Base-by-base conservation (phyloP, 2,797 vertebrate genomes). In the Triplophysa yarkandensis region DNA sequence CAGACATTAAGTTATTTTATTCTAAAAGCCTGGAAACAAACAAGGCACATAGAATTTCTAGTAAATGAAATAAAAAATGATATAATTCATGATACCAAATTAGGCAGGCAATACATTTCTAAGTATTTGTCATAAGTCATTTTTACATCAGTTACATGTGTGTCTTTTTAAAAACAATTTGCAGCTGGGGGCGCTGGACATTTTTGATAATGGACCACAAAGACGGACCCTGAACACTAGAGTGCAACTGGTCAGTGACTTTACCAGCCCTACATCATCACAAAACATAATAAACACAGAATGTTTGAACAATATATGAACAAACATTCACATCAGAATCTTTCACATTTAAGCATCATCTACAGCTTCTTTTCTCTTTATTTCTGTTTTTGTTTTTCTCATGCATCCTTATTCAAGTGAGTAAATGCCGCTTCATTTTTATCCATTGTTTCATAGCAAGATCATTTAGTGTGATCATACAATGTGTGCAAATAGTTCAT, bases 121-220 rank as follows among this genome's bases (percentile, higher is more conserved):
- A 23, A 10, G 19, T 21, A 50, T 21, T 50, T 21, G 5, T n/a
- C 46, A 19, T 9, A 54, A 27, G 4, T 5, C 4, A 5, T 25
- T 25, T 36, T 4, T 36, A 36, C 2, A 36, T 30, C 3, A 30
- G 3, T 3, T 30, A 6, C 6, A 30, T 25, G 11, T 25, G 23
- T 25, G 21, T 52, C 46, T 54, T 27, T 27, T 6, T 54, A 9
- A 6, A 25, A 25, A 54, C 21, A 41, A 34, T 48, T 79, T 85
- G 36, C 83, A 95, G 93, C 91, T 91, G 0, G 92, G 91, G 30
- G 84, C 68, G 0, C 74, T 85, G 17, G 88, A 85, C 0, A 82
- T 92, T 82, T 73, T 92, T 87, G 93, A 94, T 43, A 81, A 83
- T 4, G 90, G 92, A 9, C 93, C 92, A 0, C 87, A 91, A 66